A percentile compares a stretch with the other conserved stretches of the same genome.
Conservation (phyloP, 2,888 invertebrate species). For the Cryptocephalus moraei region DNA sequence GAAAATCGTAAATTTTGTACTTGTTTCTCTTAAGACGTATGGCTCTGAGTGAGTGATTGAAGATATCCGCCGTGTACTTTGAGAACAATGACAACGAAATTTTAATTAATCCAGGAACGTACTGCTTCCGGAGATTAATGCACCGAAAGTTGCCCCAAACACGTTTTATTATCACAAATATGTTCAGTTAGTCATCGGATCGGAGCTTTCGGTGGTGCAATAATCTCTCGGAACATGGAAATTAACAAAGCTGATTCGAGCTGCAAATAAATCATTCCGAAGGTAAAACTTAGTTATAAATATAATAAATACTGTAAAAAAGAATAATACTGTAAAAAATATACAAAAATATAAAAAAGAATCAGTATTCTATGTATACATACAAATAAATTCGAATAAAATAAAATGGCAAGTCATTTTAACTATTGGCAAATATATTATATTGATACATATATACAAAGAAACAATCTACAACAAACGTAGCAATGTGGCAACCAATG, state of each 20-base stretch:
- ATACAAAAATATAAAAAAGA: slow-evolving; percentile 24
- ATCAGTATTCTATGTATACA: slow-evolving; percentile 13
- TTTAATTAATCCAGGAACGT: neutral
- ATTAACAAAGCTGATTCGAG: neutral
- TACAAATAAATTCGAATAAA: slow-evolving; percentile 13
- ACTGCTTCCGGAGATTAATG: too few relatives aligned
- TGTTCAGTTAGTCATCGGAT: too few relatives aligned
- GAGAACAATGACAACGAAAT: neutral
- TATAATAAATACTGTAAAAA: slow-evolving; percentile 25
- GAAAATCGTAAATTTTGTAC: neutral
- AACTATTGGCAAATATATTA: slow-evolving; percentile 25
- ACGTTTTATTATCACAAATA: too few relatives aligned
- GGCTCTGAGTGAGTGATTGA: too few relatives aligned
- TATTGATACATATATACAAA: slow-evolving; percentile 30
- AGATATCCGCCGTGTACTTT: too few relatives aligned
- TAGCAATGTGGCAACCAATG: too few relatives aligned
- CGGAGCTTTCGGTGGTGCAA: neutral
- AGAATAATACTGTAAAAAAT: slow-evolving; percentile 29
- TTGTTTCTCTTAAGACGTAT: neutral
- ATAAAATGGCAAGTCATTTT: slow-evolving; percentile 26
- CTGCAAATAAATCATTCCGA: neutral
- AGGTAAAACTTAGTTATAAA: slow-evolving; percentile 4
- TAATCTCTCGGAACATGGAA: slow-evolving; percentile 6
- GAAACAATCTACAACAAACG: slow-evolving; percentile 25
- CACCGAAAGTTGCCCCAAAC: too few relatives aligned